Evolutionary conservation across 2,797 vertebrate genomes (phyloP), one percentile per base, ranked within the genome.

Genomic region (Balearica regulorum): DNA sequence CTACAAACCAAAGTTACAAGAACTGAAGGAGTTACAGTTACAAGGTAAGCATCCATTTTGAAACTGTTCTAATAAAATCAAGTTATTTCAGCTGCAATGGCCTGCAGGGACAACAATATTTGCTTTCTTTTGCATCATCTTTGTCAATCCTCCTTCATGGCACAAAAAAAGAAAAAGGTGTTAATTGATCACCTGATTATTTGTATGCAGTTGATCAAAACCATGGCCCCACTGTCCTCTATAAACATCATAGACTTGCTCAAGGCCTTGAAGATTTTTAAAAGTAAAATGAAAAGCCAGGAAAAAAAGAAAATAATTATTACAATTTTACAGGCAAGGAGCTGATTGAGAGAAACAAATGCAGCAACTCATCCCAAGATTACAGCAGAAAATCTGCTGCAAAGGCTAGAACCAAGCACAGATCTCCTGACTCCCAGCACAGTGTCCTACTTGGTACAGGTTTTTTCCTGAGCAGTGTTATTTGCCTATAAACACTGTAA

Each of bases 41-140:
- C 76, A 93, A 94, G 65, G 46, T 80, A 94, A 96, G 90, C 58
- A 90, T 49, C 87, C 49, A 85, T 94, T 96, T 87, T 84, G 72
- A 93, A 90, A 92, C 54, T 43, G 41, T 85, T 95, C 57, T 93
- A 93, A 92, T 85, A 91, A 92, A 96, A 82, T 73, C 19, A 83
- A 95, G 93, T 96, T 96, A 83, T 95, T 96, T 93, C 96, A 95
- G 87, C 96, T 95, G 93, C 68, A 69, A 14, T 69, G 53, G 78
- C 79, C 83, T 94, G 78, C 93, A 78, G 93, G 83, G 64, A 95
- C 54, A 91, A 87, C 44, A 92, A 72, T 85, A 93, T 93, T 95
- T 93, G 33, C 65, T 93, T 95, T 93, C 60, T 89, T 96, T 79
- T 95, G 46, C 81, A 81, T 90, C 65, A 71, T 87, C 90, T 85